A percentile compares a stretch with the other conserved stretches of the same genome.
These are phyloP conservation scores for Perdita meconis DNA, from an alignment of 2,888 invertebrate genomes.

Conservation along the genomic window DNA sequence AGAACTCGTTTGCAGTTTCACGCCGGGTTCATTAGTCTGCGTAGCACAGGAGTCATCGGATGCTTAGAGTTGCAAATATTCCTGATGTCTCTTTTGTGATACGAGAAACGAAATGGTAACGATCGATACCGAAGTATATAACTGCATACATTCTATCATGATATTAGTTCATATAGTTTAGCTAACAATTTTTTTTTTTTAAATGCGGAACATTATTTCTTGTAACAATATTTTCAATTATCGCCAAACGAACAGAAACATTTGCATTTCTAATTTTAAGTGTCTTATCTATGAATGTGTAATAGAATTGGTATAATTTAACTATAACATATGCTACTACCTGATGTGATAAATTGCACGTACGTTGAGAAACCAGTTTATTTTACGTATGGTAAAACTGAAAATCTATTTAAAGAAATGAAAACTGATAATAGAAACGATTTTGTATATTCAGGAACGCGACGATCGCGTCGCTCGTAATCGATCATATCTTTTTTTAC, in stretches of 20 bases:
- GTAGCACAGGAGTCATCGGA: constrained; percentile 10
- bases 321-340: constrained; percentile 17
- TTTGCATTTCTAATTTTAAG: constrained; percentile 1
- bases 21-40: constrained; percentile 29
- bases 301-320: constrained; percentile 34
- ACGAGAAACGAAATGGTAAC: background rate
- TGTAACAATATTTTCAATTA: background rate
- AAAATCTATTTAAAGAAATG: constrained; percentile 26
- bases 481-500: constrained; percentile 28
- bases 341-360: constrained; percentile 46
- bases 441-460: constrained; percentile 29
- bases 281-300: background rate
- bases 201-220: no score
- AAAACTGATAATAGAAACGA: constrained; percentile 17
- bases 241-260: background rate
- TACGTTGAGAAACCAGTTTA: constrained; percentile 28
- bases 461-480: constrained; percentile 30
- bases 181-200: no score
- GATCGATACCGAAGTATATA: background rate
- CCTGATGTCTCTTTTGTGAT: constrained; percentile 2
- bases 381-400: constrained; percentile 38
- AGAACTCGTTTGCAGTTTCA: constrained; percentile 55
- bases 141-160: no score
- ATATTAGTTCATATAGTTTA: no score
- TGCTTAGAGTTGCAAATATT: constrained; percentile 11